These are phyloP conservation scores for Chloromyia formosa DNA, from an alignment of 2,888 invertebrate genomes.

Conservation along the genomic window DNA sequence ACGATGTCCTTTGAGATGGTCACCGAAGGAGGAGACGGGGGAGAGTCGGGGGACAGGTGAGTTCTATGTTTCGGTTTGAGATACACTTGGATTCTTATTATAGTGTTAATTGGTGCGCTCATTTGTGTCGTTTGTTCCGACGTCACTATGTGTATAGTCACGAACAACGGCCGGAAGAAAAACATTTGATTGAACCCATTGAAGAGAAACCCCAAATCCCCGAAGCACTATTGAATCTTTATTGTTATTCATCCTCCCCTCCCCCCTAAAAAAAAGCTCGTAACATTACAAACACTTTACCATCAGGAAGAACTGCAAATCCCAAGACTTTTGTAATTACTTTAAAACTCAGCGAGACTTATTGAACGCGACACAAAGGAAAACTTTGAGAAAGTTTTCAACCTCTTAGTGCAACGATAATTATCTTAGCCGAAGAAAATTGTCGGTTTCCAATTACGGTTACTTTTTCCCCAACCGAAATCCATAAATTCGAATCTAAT, in stretches of 20 bases:
- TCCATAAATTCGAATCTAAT: constrained; percentile 35
- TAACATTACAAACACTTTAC: constrained; percentile 2
- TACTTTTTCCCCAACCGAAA: constrained; percentile 13
- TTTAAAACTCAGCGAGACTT: constrained; percentile 3
- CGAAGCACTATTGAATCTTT: neutral
- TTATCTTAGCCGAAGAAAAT: neutral
- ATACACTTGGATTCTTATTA: too few species aligned
- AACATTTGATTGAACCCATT: too few species aligned
- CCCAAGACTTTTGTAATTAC: constrained; percentile 4
- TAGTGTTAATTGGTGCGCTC: too few species aligned
- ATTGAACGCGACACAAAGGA: neutral
- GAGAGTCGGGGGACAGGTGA: too few species aligned
- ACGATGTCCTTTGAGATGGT: too few species aligned
- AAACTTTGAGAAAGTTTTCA: neutral
- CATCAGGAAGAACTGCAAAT: neutral
- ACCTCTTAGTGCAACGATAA: neutral
- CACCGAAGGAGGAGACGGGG: too few species aligned
- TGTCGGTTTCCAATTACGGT: constrained; percentile 1
- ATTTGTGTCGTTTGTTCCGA: too few species aligned
- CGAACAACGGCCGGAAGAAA: too few species aligned
- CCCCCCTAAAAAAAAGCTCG: too few species aligned
- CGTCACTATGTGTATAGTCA: too few species aligned
- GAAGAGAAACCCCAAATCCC: too few species aligned
- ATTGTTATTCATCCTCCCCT: neutral
- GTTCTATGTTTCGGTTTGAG: too few species aligned